phyloP scores from a whole-genome alignment of 2,797 vertebrate species.

The Malacoctenus gilli region DNA sequence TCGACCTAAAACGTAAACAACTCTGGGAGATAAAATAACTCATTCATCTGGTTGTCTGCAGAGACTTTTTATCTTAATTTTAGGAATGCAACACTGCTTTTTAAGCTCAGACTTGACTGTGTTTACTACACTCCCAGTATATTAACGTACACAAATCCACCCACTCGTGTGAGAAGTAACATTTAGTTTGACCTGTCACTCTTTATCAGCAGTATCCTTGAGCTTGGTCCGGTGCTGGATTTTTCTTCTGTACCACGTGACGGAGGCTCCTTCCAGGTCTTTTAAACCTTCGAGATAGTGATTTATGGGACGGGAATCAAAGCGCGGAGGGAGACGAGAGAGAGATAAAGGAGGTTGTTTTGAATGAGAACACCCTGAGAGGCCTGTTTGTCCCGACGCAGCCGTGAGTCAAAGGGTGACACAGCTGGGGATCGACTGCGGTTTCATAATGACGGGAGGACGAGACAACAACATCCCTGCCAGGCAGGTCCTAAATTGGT shows the following conservation, averaged over 20 bases:
- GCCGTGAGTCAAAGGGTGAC: constrained; percentile 53
- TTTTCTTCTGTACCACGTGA: background rate
- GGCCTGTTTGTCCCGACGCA: background rate
- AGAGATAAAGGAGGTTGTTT: background rate
- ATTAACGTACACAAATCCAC: no score
- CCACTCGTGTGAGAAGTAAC: no score
- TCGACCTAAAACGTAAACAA: no score
- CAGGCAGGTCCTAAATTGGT: constrained; percentile 27
- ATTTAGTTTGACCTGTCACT: no score
- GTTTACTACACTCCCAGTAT: no score
- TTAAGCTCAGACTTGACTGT: no score
- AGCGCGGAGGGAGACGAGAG: background rate
- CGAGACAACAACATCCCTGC: constrained; percentile 13
- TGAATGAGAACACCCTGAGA: constrained; percentile 1
- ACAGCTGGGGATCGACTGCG: constrained; percentile 12
- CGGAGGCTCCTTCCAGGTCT: constrained; percentile 3
- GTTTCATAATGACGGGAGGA: constrained; percentile 42
- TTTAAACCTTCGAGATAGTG: constrained; percentile 5
- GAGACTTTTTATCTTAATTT: no score
- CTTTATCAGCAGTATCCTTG: no score
- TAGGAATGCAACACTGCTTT: no score
- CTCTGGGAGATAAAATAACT: no score
- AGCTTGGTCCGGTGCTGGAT: no score
- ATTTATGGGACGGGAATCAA: background rate
- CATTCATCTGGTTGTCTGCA: no score